Evolutionary conservation across 1,140 invertebrate species (phyloP).

Genomic region (Polypedilum pembai): DNA sequence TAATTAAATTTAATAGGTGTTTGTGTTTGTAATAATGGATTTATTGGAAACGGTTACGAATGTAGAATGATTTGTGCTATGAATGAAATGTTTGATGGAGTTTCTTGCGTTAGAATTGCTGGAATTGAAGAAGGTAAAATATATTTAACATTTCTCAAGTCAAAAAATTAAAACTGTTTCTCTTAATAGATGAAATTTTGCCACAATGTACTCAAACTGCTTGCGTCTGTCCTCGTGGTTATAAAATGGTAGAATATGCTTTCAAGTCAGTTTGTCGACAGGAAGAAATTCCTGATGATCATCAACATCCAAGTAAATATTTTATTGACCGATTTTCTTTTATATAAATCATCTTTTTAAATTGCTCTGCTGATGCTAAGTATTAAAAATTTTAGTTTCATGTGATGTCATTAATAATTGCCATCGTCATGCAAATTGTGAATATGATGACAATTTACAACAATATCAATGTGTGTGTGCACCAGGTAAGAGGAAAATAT

Average conservation of each 20-base stretch:
- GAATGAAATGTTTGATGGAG: constrained; percentile 43
- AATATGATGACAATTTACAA: constrained; percentile 49
- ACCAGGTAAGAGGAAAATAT: constrained; percentile 44
- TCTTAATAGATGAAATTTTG: constrained; percentile 15
- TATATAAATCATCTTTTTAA: no score
- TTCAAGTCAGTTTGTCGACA: background rate
- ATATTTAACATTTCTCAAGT: background rate
- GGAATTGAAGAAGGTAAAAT: constrained; percentile 33
- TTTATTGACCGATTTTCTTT: constrained; percentile 33
- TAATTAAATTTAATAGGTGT: constrained; percentile 31
- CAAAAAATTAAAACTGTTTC: background rate
- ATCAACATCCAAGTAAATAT: constrained; percentile 33
- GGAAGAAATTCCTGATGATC: background rate
- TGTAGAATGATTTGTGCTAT: constrained; percentile 47
- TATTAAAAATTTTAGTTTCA: constrained; percentile 46
- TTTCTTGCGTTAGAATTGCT: constrained; percentile 36
- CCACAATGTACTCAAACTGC: constrained; percentile 21
- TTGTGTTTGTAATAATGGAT: constrained; percentile 65
- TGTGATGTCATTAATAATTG: constrained; percentile 71
- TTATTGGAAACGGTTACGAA: constrained; percentile 61
- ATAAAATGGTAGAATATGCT: constrained; percentile 29
- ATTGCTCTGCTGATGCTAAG: background rate
- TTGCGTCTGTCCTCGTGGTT: constrained; percentile 28
- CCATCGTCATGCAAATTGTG: constrained; percentile 66
- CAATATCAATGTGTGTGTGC: constrained; percentile 70